These are phyloP conservation scores for Pseudotriccus pelzelni DNA, from an alignment of 2,797 vertebrate species.

Conservation along the genomic window DNA sequence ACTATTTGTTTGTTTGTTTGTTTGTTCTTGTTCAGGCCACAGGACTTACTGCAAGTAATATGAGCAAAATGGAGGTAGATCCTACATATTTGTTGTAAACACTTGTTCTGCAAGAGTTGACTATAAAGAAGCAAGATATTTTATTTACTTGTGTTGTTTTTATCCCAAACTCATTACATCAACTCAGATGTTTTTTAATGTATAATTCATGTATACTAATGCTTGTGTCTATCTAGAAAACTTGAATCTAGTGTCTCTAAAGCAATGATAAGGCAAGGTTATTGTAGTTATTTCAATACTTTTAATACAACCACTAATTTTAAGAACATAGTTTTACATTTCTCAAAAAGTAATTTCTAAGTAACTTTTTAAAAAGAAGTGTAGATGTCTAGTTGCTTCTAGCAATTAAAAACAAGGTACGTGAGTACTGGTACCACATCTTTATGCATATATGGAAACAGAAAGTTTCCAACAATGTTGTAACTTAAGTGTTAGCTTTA, in stretches of 20 bases:
- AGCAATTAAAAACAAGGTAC: background rate
- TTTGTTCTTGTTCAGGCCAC: background rate
- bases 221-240: background rate
- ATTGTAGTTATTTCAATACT: background rate
- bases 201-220: background rate
- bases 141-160: background rate
- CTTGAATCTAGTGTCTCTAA: background rate
- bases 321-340: background rate
- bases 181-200: background rate
- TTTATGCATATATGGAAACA: background rate
- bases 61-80: background rate
- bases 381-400: background rate
- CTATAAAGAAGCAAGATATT: background rate
- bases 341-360: background rate
- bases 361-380: background rate
- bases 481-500: background rate
- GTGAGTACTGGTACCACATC: background rate
- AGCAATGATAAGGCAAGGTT: background rate
- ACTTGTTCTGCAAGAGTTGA: background rate
- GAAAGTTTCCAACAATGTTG: background rate
- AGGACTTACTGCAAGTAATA: background rate
- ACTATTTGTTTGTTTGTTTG: background rate
- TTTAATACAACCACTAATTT: background rate
- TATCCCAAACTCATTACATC: background rate
- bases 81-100: background rate